Percentiles rank a stretch among this genome's conserved stretches.
Conservation (phyloP, 2,113 vertebrate genomes). For the Cranoglanis bouderius region DNA sequence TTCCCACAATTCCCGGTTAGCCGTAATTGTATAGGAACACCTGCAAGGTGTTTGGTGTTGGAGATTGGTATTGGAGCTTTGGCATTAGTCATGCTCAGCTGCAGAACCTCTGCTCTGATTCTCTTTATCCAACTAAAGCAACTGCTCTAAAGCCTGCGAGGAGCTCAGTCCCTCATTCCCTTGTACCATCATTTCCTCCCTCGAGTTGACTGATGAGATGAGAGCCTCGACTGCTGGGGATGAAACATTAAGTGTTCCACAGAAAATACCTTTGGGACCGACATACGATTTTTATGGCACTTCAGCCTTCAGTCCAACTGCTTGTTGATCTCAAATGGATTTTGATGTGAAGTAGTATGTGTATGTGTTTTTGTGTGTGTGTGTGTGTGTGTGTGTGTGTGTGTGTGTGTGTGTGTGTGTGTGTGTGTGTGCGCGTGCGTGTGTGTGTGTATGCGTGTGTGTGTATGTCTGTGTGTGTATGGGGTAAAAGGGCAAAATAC, state of each 20-base stretch:
- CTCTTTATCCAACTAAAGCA: conserved; percentile 54
- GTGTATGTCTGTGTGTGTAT: conserved; percentile 36
- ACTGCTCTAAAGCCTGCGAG: conserved; percentile 47
- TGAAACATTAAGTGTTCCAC: conserved; percentile 52
- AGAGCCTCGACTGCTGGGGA: conserved; percentile 36
- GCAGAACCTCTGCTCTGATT: conserved; percentile 54
- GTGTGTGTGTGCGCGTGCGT: no score
- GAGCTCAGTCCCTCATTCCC: conserved; percentile 21
- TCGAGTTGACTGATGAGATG: conserved; percentile 55
- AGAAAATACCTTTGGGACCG: conserved; percentile 65
- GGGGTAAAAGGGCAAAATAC: not conserved
- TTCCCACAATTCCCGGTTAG: conserved; percentile 12
- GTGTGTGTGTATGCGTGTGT: conserved; percentile 40
- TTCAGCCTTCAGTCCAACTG: conserved; percentile 64
- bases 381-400: conserved; percentile 34
- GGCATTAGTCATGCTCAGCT: conserved; percentile 57
- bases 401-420: conserved; percentile 38
- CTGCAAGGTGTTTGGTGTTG: conserved; percentile 47
- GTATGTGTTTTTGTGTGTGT: conserved; percentile 38
- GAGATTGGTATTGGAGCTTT: conserved; percentile 11
- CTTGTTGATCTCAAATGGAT: conserved; percentile 58
- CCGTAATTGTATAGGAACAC: conserved; percentile 41
- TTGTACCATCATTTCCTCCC: conserved; percentile 25
- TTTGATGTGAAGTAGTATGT: conserved; percentile 27
- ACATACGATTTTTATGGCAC: conserved; percentile 68